A percentile compares a stretch with the other conserved stretches of the same genome.
These are phyloP conservation scores for Neolamprologus hecqui DNA, from an alignment of 2,113 vertebrate genomes.

Conservation along the genomic window DNA sequence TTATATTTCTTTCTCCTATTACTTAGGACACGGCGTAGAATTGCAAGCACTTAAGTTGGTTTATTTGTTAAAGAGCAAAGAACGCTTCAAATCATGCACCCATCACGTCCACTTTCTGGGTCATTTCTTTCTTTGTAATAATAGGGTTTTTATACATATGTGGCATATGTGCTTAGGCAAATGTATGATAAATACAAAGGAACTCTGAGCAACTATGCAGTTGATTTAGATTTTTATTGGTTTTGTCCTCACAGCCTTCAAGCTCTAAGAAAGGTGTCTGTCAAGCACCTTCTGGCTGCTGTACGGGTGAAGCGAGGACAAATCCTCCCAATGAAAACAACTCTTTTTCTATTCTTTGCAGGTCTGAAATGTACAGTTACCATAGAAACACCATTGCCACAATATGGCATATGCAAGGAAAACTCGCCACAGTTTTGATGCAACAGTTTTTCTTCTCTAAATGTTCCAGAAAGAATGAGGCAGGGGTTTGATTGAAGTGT, in stretches of 20 bases:
- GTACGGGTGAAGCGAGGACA: slow-evolving; percentile 70
- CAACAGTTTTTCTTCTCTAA: slow-evolving; percentile 62
- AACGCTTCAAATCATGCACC: slow-evolving; percentile 70
- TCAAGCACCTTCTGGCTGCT: slow-evolving; percentile 65
- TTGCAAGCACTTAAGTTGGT: slow-evolving; percentile 61
- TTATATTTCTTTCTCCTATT: slow-evolving; percentile 68
- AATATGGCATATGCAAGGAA: slow-evolving; percentile 71
- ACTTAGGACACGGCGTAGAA: slow-evolving; percentile 61
- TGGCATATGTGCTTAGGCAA: slow-evolving; percentile 61
- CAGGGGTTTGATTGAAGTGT: slow-evolving; percentile 74
- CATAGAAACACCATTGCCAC: slow-evolving; percentile 73
- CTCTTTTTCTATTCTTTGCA: slow-evolving; percentile 70
- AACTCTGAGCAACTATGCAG: slow-evolving; percentile 75
- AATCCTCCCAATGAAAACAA: slow-evolving; percentile 64
- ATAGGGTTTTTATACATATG: slow-evolving; percentile 57
- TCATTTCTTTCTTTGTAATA: slow-evolving; percentile 59
- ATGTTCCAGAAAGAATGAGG: slow-evolving; percentile 74
- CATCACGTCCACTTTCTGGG: slow-evolving; percentile 70
- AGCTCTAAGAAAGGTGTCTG: slow-evolving; percentile 67
- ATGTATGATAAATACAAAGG: slow-evolving; percentile 57
- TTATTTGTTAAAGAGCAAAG: slow-evolving; percentile 68
- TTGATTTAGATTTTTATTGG: slow-evolving; percentile 69
- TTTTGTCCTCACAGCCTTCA: slow-evolving; percentile 71
- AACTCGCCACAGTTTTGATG: slow-evolving; percentile 63
- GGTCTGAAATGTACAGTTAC: slow-evolving; percentile 73